phyloP scores from a whole-genome alignment of 2,797 vertebrate genomes.

The Gambelia wislizenii region DNA sequence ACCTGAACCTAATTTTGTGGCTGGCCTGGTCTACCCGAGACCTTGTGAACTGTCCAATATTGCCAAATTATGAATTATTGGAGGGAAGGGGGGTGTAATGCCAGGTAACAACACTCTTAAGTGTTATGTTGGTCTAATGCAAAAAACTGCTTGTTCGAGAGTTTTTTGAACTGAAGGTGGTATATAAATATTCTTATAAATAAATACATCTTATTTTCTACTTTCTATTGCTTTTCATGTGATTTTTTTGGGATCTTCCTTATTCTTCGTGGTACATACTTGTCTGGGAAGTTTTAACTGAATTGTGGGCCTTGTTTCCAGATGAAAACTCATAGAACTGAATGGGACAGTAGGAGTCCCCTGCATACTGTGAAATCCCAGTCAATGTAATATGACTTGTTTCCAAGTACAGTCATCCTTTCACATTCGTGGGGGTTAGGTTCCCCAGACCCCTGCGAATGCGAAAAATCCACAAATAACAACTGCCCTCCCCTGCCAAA shows the following conservation, averaged over 20 bases:
- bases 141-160: too few relatives aligned
- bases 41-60: too few relatives aligned
- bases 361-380: background rate
- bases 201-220: background rate
- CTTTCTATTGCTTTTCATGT: background rate
- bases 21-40: too few relatives aligned
- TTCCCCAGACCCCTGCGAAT: too few relatives aligned
- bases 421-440: too few relatives aligned
- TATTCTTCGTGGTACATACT: background rate
- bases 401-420: too few relatives aligned
- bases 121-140: background rate
- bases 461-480: too few relatives aligned
- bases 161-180: fast-evolving
- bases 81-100: too few relatives aligned
- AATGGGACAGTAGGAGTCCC: background rate
- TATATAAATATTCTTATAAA: background rate
- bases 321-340: background rate
- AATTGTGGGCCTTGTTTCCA: background rate
- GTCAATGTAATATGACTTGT: background rate
- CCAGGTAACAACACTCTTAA: background rate
- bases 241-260: background rate
- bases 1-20: too few relatives aligned
- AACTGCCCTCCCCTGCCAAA: too few relatives aligned
- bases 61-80: too few relatives aligned
- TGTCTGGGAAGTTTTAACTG: background rate